Evolutionary conservation across 2,113 vertebrate genomes (phyloP).

Genomic region (Tupaia tana): DNA sequence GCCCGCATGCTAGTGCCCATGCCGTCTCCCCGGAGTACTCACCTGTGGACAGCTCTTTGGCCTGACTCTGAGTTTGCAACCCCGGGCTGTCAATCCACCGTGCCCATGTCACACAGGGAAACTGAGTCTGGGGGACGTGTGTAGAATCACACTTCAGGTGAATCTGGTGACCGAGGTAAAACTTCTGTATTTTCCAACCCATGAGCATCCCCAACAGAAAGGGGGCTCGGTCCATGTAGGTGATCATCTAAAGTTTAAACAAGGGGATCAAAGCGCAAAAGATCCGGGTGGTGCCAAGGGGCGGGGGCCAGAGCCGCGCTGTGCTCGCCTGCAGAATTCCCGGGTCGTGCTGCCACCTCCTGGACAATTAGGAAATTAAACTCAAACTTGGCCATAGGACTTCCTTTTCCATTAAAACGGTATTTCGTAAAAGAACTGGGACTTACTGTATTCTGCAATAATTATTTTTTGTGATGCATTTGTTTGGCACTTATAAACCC

Average conservation of each 20-base stretch:
- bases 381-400: neutral
- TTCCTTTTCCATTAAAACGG: neutral
- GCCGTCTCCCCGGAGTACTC: too few relatives aligned
- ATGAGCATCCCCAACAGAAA: neutral
- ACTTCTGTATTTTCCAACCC: neutral
- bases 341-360: slow-evolving; percentile 31
- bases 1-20: neutral
- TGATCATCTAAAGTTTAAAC: neutral
- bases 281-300: rapidly evolving
- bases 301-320: rapidly evolving
- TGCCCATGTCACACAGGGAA: neutral
- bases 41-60: neutral
- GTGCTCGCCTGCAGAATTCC: neutral
- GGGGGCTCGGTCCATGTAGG: neutral
- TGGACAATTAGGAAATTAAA: slow-evolving; percentile 53
- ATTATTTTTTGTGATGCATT: neutral
- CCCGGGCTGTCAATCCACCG: neutral
- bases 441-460: neutral
- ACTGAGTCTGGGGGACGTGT: neutral
- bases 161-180: neutral
- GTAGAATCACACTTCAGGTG: neutral
- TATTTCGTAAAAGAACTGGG: neutral
- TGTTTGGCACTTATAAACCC: neutral
- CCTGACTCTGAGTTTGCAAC: neutral
- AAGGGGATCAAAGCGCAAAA: neutral